Evolutionary conservation across 1,140 invertebrate species (phyloP).

Genomic region (Bicyclus anynana): DNA sequence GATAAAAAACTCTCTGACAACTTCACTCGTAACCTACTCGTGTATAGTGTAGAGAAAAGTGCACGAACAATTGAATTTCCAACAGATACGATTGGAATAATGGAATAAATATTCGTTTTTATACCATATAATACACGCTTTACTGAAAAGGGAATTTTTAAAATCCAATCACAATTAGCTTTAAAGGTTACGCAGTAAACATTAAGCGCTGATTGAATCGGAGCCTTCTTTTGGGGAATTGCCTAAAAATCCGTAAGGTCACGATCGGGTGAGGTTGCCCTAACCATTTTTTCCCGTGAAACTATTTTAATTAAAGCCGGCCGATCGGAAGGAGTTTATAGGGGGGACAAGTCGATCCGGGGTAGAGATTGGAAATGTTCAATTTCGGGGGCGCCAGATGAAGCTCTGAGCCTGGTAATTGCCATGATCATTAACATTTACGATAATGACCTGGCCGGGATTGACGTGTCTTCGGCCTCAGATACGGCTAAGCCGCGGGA

Average conservation of each 20-base stretch:
- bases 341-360: constrained; percentile 51
- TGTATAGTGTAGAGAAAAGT: background rate
- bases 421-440: constrained; percentile 72
- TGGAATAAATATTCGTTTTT: too few relatives aligned
- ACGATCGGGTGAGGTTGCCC: constrained; percentile 40
- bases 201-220: constrained; percentile 29
- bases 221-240: constrained; percentile 23
- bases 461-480: constrained; percentile 58
- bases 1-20: background rate
- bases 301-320: constrained; percentile 71
- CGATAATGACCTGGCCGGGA: constrained; percentile 64
- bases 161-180: constrained; percentile 25
- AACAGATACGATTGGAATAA: background rate
- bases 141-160: background rate
- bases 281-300: constrained; percentile 61
- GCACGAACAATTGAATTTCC: background rate
- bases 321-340: constrained; percentile 63
- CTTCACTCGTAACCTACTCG: background rate
- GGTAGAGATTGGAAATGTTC: constrained; percentile 62
- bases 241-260: constrained; percentile 35
- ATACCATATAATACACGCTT: background rate
- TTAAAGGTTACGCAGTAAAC: constrained; percentile 24
- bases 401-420: constrained; percentile 57
- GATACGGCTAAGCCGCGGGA: constrained; percentile 51
- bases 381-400: constrained; percentile 51